Evolutionary conservation across 1,140 invertebrate genomes (phyloP).

Genomic region (Macrocentrus cingulum): DNA sequence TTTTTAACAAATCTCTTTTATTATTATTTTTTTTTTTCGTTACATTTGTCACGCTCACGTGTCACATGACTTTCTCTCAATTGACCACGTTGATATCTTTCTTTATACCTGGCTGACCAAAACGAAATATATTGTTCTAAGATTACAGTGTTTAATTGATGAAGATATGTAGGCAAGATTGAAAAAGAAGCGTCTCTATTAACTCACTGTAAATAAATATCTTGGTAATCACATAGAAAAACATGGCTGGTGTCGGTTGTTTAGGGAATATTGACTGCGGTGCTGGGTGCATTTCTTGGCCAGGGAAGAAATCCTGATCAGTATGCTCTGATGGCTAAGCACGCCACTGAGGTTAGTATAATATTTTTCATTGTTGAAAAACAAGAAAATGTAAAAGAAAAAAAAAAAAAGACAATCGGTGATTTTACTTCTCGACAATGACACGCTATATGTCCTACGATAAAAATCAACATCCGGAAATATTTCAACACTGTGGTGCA

Average conservation of each 20-base stretch:
- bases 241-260: slow-evolving; percentile 56
- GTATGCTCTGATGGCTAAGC: slow-evolving; percentile 87
- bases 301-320: slow-evolving; percentile 81
- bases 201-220: slow-evolving; percentile 37
- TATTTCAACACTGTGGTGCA: slow-evolving; percentile 5
- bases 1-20: slow-evolving; percentile 8
- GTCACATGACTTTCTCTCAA: slow-evolving; percentile 22
- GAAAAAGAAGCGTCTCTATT: slow-evolving; percentile 20
- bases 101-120: slow-evolving; percentile 4
- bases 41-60: slow-evolving; percentile 11
- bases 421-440: not conserved
- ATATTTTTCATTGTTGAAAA: not conserved
- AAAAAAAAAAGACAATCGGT: not conserved
- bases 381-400: not conserved
- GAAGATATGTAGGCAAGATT: no score
- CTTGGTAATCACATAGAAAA: slow-evolving; percentile 42
- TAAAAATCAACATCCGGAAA: slow-evolving; percentile 9
- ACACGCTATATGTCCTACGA: slow-evolving; percentile 1
- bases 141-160: no score
- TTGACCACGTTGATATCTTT: slow-evolving; percentile 8
- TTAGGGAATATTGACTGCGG: slow-evolving; percentile 86
- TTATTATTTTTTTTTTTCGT: slow-evolving; percentile 10
- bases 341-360: slow-evolving; percentile 85
- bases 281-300: slow-evolving; percentile 84
- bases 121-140: no score